Conservation (phyloP, 2,797 vertebrate genomes). For the Falco columbarius region DNA sequence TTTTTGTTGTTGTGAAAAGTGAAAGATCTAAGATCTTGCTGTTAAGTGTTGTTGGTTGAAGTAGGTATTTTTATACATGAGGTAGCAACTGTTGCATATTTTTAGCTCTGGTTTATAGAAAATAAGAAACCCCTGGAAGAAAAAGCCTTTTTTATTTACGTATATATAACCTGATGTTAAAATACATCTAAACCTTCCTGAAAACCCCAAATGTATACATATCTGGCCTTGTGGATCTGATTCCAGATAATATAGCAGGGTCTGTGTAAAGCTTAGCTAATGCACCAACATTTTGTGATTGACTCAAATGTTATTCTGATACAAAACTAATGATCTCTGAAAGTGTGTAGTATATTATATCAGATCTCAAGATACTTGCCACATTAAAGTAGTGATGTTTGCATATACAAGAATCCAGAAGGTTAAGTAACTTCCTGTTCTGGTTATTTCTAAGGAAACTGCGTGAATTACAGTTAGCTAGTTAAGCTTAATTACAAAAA, state of each 20-base stretch:
- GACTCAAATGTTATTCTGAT: background rate
- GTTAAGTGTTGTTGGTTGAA: background rate
- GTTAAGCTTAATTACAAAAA: background rate
- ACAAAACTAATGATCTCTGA: background rate
- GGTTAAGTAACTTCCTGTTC: background rate
- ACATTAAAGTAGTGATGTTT: background rate
- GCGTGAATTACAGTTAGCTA: background rate
- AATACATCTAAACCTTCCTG: background rate
- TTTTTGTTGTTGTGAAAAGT: background rate
- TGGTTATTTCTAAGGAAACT: background rate
- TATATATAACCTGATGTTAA: background rate
- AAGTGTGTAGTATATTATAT: fast-evolving
- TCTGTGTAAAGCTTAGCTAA: background rate
- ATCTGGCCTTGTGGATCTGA: background rate
- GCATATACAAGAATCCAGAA: background rate
- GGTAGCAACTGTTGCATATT: background rate
- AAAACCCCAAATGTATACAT: fast-evolving
- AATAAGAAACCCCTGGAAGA: background rate
- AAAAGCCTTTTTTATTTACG: background rate
- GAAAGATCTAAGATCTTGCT: background rate
- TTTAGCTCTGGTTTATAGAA: background rate
- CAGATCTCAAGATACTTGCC: background rate
- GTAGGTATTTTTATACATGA: background rate
- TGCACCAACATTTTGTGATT: fast-evolving
- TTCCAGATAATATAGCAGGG: background rate